Percentiles rank a stretch among this genome's conserved stretches.
Evolutionary conservation across 2,113 vertebrate species (phyloP).

Genomic region (Nycticryphes semicollaris): DNA sequence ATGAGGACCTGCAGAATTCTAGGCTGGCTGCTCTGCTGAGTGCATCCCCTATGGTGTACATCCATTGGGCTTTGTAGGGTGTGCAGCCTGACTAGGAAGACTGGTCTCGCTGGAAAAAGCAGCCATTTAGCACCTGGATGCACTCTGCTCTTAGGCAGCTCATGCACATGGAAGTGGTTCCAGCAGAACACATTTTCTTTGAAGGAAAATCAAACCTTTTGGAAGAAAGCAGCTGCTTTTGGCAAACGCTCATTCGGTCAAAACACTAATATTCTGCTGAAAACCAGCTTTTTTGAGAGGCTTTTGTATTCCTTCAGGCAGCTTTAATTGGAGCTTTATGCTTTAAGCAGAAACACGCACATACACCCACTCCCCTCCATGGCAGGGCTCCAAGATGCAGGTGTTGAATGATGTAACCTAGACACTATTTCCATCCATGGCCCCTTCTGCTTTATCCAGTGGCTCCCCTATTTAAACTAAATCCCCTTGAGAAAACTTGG

Average conservation of each 20-base stretch:
- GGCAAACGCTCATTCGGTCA: background rate
- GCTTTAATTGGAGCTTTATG: background rate
- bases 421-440: background rate
- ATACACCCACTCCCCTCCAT: background rate
- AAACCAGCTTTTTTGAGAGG: background rate
- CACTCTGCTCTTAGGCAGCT: background rate
- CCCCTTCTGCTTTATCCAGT: background rate
- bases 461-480: background rate
- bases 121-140: background rate
- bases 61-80: background rate
- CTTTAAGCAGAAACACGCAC: background rate
- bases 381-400: background rate
- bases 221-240: background rate
- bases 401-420: background rate
- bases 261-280: background rate
- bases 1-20: background rate
- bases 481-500: background rate
- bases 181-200: background rate
- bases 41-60: background rate
- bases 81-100: background rate
- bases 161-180: background rate
- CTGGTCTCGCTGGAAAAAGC: background rate
- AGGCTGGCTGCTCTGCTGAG: fast-evolving
- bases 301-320: background rate
- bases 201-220: background rate